Base-by-base conservation (phyloP, 2,797 vertebrate species). In the Sphenodon punctatus region DNA sequence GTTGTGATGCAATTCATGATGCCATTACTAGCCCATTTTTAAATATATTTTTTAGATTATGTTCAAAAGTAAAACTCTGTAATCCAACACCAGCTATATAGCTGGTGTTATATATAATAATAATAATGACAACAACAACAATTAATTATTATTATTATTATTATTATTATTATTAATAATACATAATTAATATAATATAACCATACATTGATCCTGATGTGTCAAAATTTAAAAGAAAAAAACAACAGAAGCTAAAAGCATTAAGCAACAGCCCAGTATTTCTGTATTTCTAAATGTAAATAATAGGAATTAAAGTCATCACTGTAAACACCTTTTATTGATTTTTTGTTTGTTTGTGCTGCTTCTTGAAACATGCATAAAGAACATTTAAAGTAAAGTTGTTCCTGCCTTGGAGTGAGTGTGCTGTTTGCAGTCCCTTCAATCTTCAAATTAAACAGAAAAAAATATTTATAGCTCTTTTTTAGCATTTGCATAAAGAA, bases 341-440 rank as follows among this genome's bases (percentile, higher is more conserved):
- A n/a, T n/a, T n/a, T n/a, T n/a, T 56, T 16, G 6, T 20, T 5
- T 8, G 4, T 25, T 0, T 27, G 65, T 25, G 1, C 1, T 59
- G 67, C 83, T 42, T 10, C 61, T 60, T 32, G 11, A 56, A 38
- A 11, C 36, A 42, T 68, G 16, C 14, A 39, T 2, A 2, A 25
- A 48, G 53, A 53, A 53, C n/a, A n/a, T n/a, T 17, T 30, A 30
- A 74, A 32, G 2, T 66, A 27, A 1, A 0, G 15, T 67, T 64
- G 56, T 59, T 74, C 36, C 8, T 75, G 51, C 20, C 34, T 1
- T 39, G n/a, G 20, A 41, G 25, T 64, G 14, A 64, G 9, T 41
- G 10, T 5, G 78, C 71, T 77, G 60, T 43, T 59, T 22, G 32
- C 7, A 27, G 12, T 6, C 12, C 43, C 10, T 48, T 20, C 55